Evolutionary conservation across 2,113 vertebrate genomes (phyloP).

Genomic region (Ameiurus melas): DNA sequence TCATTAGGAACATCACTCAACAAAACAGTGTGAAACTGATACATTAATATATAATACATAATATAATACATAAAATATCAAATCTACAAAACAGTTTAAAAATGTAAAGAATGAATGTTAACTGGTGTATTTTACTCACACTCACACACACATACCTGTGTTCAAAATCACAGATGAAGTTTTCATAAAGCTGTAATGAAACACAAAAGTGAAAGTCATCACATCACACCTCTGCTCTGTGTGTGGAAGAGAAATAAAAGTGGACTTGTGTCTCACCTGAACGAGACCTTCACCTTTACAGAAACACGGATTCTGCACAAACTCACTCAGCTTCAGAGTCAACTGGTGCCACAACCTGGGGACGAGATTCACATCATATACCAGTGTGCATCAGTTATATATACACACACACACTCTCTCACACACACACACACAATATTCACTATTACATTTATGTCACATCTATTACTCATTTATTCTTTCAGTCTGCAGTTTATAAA

Average conservation of each 20-base stretch:
- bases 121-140: too few species aligned
- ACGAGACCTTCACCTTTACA: constrained; percentile 92
- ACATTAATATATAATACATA: too few species aligned
- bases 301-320: constrained; percentile 92
- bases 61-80: too few species aligned
- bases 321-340: constrained; percentile 88
- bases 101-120: too few species aligned
- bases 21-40: too few species aligned
- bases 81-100: too few species aligned
- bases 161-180: constrained; percentile 96
- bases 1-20: too few species aligned
- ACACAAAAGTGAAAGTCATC: neutral
- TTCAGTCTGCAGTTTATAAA: too few species aligned
- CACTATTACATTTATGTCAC: neutral
- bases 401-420: too few species aligned
- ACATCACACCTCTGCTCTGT: neutral
- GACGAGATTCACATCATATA: neutral
- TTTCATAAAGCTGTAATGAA: constrained; percentile 88
- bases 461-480: too few species aligned
- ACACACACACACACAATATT: neutral
- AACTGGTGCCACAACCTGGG: constrained; percentile 94
- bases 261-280: constrained; percentile 74
- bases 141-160: constrained; percentile 80
- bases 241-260: neutral
- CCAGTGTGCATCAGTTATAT: too few species aligned